Evolutionary conservation across 2,888 invertebrate species (phyloP), one percentile per base, ranked within the genome.

Genomic region (Aporophyla nigra): DNA sequence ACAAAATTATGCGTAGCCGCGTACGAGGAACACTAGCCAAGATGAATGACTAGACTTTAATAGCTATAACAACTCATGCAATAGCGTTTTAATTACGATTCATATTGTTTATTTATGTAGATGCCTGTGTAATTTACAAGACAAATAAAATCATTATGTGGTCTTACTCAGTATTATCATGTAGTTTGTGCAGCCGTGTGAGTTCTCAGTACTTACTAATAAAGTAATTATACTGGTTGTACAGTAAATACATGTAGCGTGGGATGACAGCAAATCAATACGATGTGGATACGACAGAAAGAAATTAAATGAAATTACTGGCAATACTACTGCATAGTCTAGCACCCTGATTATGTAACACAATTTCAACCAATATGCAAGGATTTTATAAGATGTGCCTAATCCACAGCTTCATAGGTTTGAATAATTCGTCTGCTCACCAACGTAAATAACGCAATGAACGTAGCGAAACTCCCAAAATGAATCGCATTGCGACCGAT

Each of bases 21-120:
- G 19, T 19, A 71, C n/a, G 63, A 14, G 33, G n/a, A 51, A 19
- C 14, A 33, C 33, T n/a, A 49, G 33, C 3, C 33, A 24, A 51
- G 65, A 71, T 51, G 33, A 51, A 71, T 65, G n/a, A 19, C 7
- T 63, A 7, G n/a, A 63, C n/a, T 70, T n/a, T n/a, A 63, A 33
- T 49, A 49, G 19, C n/a, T 24, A 65, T 71, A 24, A 70, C 19
- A 33, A 33, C 49, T 33, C 65, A 33, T 51, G 65, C 65, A 65
- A 40, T 1, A 19, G 19, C n/a, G 19, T 51, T n/a, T 5, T 71
- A 71, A 71, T 65, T 49, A 65, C n/a, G 49, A 65, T 51, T 24
- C 5, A n/a, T 27, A 49, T 63, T 49, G 49, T 33, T n/a, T 63
- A 70, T 70, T 63, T 40, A 66, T 71, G n/a, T n/a, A 16, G 33